Evolutionary conservation across 1,140 invertebrate genomes (phyloP).

Genomic region (Spodoptera litura): DNA sequence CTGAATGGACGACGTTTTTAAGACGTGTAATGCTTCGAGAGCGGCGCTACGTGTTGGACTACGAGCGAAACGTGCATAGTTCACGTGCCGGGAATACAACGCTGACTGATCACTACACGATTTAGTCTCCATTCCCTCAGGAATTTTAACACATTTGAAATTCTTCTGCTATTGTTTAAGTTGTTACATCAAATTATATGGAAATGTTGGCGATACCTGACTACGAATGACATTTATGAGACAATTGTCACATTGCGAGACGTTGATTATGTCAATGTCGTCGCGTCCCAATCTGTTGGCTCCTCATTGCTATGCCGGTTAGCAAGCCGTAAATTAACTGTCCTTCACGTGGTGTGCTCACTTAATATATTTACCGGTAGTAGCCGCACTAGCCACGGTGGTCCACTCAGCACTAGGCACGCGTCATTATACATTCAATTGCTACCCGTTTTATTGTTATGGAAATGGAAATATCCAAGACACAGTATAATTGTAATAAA

Average conservation of each 20-base stretch:
- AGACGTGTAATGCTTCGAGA: slow-evolving; percentile 17
- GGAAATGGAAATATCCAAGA: slow-evolving; percentile 28
- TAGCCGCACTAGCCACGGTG: slow-evolving; percentile 47
- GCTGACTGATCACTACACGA: slow-evolving; percentile 24
- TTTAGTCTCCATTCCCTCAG: not conserved
- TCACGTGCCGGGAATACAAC: slow-evolving; percentile 24
- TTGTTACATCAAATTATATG: not conserved
- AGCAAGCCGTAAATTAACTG: slow-evolving; percentile 68
- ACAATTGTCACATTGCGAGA: slow-evolving; percentile 64
- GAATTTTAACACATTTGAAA: not conserved
- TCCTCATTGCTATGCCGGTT: slow-evolving; percentile 68
- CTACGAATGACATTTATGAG: slow-evolving; percentile 30
- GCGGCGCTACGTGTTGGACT: slow-evolving; percentile 25
- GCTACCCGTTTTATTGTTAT: slow-evolving; percentile 50
- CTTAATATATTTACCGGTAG: slow-evolving; percentile 54
- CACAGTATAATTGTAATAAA: slow-evolving; percentile 28
- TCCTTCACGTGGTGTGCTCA: slow-evolving; percentile 57
- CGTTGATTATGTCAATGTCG: slow-evolving; percentile 66
- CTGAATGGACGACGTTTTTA: slow-evolving; percentile 26
- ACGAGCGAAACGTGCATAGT: slow-evolving; percentile 15
- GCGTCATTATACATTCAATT: slow-evolving; percentile 49
- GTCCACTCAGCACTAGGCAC: slow-evolving; percentile 53
- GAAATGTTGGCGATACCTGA: slow-evolving; percentile 36
- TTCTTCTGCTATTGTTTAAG: not conserved
- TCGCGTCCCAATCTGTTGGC: slow-evolving; percentile 52